Conservation (phyloP, 2,113 vertebrate species). For the Tragelaphus imberbis region DNA sequence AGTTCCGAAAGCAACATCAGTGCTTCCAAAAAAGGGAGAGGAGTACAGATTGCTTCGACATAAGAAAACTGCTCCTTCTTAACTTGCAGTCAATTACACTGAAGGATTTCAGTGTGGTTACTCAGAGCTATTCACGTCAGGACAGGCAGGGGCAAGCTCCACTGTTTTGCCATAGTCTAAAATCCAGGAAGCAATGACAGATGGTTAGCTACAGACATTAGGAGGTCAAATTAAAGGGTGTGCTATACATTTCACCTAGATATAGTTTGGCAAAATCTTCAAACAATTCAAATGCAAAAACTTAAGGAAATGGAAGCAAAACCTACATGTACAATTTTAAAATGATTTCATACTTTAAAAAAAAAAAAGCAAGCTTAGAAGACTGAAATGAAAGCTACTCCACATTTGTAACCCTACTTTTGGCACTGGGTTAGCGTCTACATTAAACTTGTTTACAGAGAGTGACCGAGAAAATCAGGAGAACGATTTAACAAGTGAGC, state of each 20-base stretch:
- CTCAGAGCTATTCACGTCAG: not conserved
- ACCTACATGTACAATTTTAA: constrained; percentile 36
- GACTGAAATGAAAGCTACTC: constrained; percentile 57
- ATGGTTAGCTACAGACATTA: not conserved
- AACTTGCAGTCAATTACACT: not conserved
- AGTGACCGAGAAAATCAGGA: constrained; percentile 59
- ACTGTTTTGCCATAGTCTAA: not conserved
- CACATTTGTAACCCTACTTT: constrained; percentile 52
- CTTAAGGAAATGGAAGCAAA: constrained; percentile 67
- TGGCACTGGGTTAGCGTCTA: constrained; percentile 57
- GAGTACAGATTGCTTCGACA: not conserved
- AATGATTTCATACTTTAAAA: constrained; percentile 44
- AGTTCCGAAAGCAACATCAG: constrained; percentile 62
- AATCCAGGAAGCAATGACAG: not conserved
- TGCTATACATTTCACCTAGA: not conserved
- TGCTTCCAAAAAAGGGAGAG: not conserved
- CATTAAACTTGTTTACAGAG: constrained; percentile 46
- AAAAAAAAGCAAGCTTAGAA: constrained; percentile 40
- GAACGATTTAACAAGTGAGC: constrained; percentile 53
- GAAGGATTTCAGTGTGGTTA: not conserved
- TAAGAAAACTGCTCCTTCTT: constrained; percentile 2
- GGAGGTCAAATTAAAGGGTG: not conserved
- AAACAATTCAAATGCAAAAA: constrained; percentile 64
- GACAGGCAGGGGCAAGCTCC: not conserved
- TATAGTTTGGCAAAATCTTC: constrained; percentile 57